Percentiles rank a stretch among this genome's conserved stretches.
Evolutionary conservation across 2,888 invertebrate genomes (phyloP).

Genomic region (Lithophane semibrunnea): DNA sequence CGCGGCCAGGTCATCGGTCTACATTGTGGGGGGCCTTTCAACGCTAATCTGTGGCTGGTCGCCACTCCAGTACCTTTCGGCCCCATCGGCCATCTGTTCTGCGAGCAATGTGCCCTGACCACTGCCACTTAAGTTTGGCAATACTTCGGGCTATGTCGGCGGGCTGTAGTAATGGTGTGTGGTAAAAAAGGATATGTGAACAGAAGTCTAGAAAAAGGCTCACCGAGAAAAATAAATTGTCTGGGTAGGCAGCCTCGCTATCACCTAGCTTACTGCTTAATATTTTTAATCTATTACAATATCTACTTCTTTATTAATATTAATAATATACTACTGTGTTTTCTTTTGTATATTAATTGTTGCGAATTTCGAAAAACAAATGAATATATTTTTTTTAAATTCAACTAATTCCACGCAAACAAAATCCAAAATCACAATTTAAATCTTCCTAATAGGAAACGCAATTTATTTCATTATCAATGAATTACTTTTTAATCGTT

Average conservation of each 20-base stretch:
- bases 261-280: not conserved
- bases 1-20: too few relatives aligned
- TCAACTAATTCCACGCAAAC: not conserved
- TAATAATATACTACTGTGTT: not conserved
- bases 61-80: too few relatives aligned
- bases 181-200: not conserved
- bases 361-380: not conserved
- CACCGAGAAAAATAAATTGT: not conserved
- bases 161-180: not conserved
- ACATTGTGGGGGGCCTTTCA: too few relatives aligned
- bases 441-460: constrained; percentile 30
- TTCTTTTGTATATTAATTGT: not conserved
- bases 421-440: constrained; percentile 11
- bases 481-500: constrained; percentile 48
- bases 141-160: too few relatives aligned
- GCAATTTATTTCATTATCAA: constrained; percentile 35
- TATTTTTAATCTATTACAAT: not conserved
- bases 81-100: too few relatives aligned
- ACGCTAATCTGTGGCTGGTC: too few relatives aligned
- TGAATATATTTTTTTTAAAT: not conserved
- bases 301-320: not conserved
- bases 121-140: too few relatives aligned
- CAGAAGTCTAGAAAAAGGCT: not conserved
- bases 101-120: too few relatives aligned
- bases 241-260: too few relatives aligned